Base-by-base conservation (phyloP, 2,888 invertebrate genomes). In the Chironomus riparius region DNA sequence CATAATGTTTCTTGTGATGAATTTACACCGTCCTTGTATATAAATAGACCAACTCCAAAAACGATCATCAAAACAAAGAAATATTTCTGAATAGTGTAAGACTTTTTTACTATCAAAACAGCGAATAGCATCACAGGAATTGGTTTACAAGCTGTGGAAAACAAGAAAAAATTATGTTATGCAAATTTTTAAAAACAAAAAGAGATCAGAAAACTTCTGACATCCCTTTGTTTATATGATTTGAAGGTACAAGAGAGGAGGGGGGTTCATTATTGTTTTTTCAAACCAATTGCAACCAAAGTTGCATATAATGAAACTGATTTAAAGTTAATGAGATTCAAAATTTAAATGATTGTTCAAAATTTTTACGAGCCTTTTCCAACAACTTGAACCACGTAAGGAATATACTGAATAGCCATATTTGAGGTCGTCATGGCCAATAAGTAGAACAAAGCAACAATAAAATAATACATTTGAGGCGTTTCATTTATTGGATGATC, bases 391-490 rank as follows among this genome's bases (percentile, higher is more conserved):
- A 62, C 22, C 1, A 61, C 15, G 85, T 98, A 99, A 78, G 92
- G 92, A 28, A 99, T 92, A 91, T 96, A 98, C 80, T 96, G 93
- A 65, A 99, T 85, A 0, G 98, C 95, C 91, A 97, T 94, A 82
- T 94, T 97, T 68, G 97, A 97, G 78, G 93, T 91, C 1, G 98
- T 90, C 98, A 99, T 99, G 0, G 92, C 99, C 56, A 96, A 85
- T 0, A 98, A 85, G 82, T 98, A 99, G 0, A 97, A 95, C 12
- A 97, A 83, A 0, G 97, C 90, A 78, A 93, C 91, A 21, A 91
- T 86, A 22, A 90, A 91, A 84, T 96, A 97, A 82, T 95, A 93
- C 1, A 88, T 80, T 0, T 84, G 88, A 13, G 89, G 88, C 0
- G 96, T 96, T 77, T 89, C 89, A 75, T 90, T 91, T 82, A 91